Base-by-base conservation (phyloP, 2,113 vertebrate species). In the Agelaius phoeniceus region DNA sequence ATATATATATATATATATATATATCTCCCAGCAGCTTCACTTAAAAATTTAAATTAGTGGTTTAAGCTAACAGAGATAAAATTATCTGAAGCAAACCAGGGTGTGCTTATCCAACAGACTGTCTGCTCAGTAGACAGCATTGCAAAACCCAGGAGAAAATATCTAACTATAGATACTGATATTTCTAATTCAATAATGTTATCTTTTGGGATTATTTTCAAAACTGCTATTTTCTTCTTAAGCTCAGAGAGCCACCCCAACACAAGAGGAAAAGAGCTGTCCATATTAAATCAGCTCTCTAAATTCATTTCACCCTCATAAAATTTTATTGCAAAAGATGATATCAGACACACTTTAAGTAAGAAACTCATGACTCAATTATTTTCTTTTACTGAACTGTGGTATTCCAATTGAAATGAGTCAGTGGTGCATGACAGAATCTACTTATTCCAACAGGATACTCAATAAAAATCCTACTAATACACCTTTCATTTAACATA, bases 371-470 rank as follows among this genome's bases (percentile, higher is more conserved):
- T 89, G 95, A 96, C 93, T 96, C 94, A 93, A 95, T 95, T 94
- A 96, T 94, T 95, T 95, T 91, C 74, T 94, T 95, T 96, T 94
- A 91, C 95, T 91, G 87, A 95, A 89, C 89, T 95, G 89, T 94
- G 84, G 84, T 95, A 87, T 97, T 96, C 81, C 94, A 95, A 95
- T 87, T 93, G 93, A 96, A 96, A 95, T 96, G 95, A 96, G 87
- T 95, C 95, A 96, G 80, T 62, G 63, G 94, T 89, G 93, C 93
- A 94, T 91, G 89, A 95, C 95, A 94, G 81, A 96, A 96, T 57
- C 94, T 79, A 95, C 93, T 95, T 94, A 95, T 61, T 95, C 73
- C 94, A 94, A 96, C n/a, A 79, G 87, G 87, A 87, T 80, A 89
- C 87, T 96, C 93, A 87, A 93, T 91, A 93, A 91, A 96, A 96